A percentile compares a stretch with the other conserved stretches of the same genome.
Evolutionary conservation across 2,888 invertebrate species (phyloP).

Genomic region (Mimas tiliae): DNA sequence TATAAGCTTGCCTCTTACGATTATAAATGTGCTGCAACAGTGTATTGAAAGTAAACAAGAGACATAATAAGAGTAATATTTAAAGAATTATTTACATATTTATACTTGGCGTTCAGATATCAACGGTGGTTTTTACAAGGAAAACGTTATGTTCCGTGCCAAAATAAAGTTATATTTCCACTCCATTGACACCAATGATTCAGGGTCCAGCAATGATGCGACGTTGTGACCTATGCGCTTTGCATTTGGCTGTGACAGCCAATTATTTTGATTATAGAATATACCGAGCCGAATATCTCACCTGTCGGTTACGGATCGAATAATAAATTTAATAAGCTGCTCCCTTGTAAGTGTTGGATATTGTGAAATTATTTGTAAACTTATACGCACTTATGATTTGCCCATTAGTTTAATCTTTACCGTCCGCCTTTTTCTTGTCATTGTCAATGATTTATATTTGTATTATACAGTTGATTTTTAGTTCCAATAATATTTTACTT

Average conservation of each 20-base stretch:
- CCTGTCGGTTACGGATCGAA: slow-evolving; percentile 64
- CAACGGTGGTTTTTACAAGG: slow-evolving; percentile 54
- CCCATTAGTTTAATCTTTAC: not conserved
- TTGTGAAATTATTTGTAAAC: not conserved
- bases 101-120: slow-evolving; percentile 59
- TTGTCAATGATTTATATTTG: not conserved
- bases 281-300: slow-evolving; percentile 59
- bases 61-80: slow-evolving; percentile 45
- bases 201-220: slow-evolving; percentile 49
- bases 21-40: slow-evolving; percentile 28
- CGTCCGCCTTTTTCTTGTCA: slow-evolving; percentile 4
- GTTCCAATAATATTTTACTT: not conserved
- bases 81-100: slow-evolving; percentile 57
- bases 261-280: slow-evolving; percentile 73
- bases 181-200: slow-evolving; percentile 72
- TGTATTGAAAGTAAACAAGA: slow-evolving; percentile 28
- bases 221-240: slow-evolving; percentile 44
- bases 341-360: not conserved
- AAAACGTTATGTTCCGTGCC: slow-evolving; percentile 64
- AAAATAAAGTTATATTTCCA: slow-evolving; percentile 72
- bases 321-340: slow-evolving; percentile 60
- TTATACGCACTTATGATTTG: not conserved
- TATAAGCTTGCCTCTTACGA: not conserved
- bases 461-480: not conserved
- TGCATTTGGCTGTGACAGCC: slow-evolving; percentile 65